phyloP scores from a whole-genome alignment of 2,797 vertebrate genomes.

The Halcyon leucocephala region DNA sequence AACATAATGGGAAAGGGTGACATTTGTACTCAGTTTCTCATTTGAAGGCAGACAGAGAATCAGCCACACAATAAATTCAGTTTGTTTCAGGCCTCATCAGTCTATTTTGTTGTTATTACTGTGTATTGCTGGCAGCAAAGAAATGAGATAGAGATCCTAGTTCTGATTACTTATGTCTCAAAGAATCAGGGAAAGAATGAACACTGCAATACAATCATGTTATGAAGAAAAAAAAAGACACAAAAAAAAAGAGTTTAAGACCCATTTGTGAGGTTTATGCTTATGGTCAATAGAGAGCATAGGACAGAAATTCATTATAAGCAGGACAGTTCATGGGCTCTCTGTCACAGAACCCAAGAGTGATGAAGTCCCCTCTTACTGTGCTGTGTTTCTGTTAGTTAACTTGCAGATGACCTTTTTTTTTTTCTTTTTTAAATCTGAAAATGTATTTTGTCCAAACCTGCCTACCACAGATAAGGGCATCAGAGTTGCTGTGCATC shows the following conservation, averaged over 20 bases:
- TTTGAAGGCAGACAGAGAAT: background rate
- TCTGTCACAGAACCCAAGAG: background rate
- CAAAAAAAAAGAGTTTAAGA: background rate
- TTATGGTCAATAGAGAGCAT: background rate
- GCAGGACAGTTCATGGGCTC: background rate
- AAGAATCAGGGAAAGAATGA: background rate
- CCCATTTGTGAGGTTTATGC: background rate
- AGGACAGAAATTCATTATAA: background rate
- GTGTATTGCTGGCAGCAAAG: background rate
- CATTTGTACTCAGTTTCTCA: background rate
- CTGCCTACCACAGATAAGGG: background rate
- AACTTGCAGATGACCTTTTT: background rate
- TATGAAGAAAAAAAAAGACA: background rate
- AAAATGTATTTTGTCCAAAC: background rate
- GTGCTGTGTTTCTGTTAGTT: background rate
- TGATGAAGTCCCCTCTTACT: background rate
- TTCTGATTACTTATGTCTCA: background rate
- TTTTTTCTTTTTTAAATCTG: background rate
- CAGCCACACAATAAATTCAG: background rate
- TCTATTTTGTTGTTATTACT: background rate
- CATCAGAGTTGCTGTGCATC: background rate
- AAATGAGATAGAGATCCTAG: background rate
- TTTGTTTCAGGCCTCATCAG: conserved; percentile 14
- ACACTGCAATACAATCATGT: background rate
- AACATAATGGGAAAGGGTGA: background rate